Evolutionary conservation across 1,140 invertebrate species (phyloP), one percentile per base, ranked within the genome.

Genomic region (Drosophila micromelanica): DNA sequence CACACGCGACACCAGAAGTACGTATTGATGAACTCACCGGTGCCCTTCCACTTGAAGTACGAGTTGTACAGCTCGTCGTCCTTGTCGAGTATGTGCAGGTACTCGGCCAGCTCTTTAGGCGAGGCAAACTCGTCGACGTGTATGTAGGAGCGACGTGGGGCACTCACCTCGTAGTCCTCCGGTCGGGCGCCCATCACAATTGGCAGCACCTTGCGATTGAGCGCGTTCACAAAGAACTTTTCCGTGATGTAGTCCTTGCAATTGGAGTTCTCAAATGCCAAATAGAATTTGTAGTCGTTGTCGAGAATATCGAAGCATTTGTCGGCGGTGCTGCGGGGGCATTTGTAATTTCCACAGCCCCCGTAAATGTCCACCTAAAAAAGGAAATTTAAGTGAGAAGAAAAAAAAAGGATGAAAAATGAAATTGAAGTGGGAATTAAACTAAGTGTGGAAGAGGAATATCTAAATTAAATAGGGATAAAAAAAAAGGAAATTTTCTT

Each of bases 201-300:
- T 0, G 98, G 98, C 48, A 99, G 92, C 9, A 98, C 95, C 86
- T 97, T 96, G 76, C 97, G 95, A 61, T 97, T 98, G 15, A 98
- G 93, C 52, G 97, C 97, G 91, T 98, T 98, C 42, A 98, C 96
- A 90, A 97, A 99, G 91, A 99, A 98, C 91, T 99, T 99, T 91
- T 99, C 98, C 0, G 98, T 99, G 48, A 99, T 97, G 91, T 99
- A 99, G 92, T 99, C 98, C 52, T 95, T 94, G 92, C 98, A 99
- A 81, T 99, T 98, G 0, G 98, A 98, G 92, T 99, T 99, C 93
- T 99, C 98, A 91, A 99, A 99, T 0, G 98, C 97, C 48, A 99
- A 93, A 92, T 99, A 99, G 93, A 99, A 99, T 92, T 99, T 99
- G 93, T 99, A 99, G 55, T 98, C 96, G 54, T 94, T 95, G 84